Percentiles rank a stretch among this genome's conserved stretches.
These are phyloP conservation scores for Hyposoter dolosus DNA, from an alignment of 2,888 invertebrate species.

Conservation along the genomic window DNA sequence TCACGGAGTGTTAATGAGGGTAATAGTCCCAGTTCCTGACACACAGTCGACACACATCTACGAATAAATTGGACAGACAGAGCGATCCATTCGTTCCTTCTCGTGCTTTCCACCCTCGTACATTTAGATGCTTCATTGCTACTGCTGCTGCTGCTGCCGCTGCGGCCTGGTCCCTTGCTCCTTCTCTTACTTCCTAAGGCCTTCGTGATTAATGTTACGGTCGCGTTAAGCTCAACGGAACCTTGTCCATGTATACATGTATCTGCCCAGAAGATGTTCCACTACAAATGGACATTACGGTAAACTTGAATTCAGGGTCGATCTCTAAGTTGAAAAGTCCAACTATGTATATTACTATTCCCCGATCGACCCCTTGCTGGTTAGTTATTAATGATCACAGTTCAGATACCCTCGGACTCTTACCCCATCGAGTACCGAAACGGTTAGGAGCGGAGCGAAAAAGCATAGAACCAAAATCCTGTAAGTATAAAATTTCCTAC, in stretches of 20 bases:
- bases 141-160: conserved; percentile 2
- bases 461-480: not conserved
- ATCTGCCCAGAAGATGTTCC: not conserved
- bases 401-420: not conserved
- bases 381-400: not conserved
- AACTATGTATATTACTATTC: not conserved
- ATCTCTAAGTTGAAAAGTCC: not conserved
- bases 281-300: not conserved
- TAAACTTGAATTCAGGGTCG: not conserved
- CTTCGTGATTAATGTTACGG: conserved; percentile 65
- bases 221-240: conserved; percentile 51
- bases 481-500: not conserved
- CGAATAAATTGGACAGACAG: conserved; percentile 16
- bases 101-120: conserved; percentile 13
- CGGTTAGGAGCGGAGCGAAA: not conserved
- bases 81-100: conserved; percentile 43
- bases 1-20: conserved; percentile 64
- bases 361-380: not conserved
- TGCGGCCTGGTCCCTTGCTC: conserved; percentile 40
- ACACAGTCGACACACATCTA: conserved; percentile 6
- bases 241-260: not conserved
- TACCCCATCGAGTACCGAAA: not conserved
- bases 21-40: conserved; percentile 61
- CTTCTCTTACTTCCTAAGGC: conserved; percentile 56
- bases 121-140: conserved; percentile 34